These are phyloP conservation scores for Colossoma macropomum DNA, from an alignment of 2,113 vertebrate genomes.

Conservation along the genomic window DNA sequence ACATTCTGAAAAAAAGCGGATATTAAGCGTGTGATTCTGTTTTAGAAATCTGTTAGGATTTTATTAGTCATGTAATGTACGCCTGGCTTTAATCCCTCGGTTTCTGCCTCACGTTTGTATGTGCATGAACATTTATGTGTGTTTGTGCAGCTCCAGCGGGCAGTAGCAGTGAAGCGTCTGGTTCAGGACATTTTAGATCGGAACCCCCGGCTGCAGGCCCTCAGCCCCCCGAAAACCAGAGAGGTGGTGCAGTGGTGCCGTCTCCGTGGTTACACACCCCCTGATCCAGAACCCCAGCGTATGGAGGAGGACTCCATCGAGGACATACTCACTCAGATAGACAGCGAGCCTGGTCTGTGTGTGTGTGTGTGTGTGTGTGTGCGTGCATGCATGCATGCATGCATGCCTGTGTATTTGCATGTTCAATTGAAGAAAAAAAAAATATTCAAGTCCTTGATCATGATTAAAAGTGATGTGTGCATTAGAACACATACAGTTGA, in stretches of 20 bases:
- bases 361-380: neutral
- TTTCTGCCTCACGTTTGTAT: neutral
- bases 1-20: too few relatives aligned
- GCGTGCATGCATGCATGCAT: too few relatives aligned
- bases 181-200: conserved; percentile 91
- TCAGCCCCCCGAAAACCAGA: conserved; percentile 88
- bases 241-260: conserved; percentile 95
- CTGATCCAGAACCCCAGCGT: conserved; percentile 86
- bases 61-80: too few relatives aligned
- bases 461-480: too few relatives aligned
- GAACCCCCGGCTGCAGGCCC: conserved; percentile 85
- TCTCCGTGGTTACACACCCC: conserved; percentile 91
- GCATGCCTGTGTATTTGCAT: too few relatives aligned
- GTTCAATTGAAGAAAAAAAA: too few relatives aligned
- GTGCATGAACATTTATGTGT: neutral
- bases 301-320: conserved; percentile 91
- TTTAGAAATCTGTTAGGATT: too few relatives aligned
- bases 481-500: too few relatives aligned
- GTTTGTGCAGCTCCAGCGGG: conserved; percentile 88
- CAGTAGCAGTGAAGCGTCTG: conserved; percentile 88
- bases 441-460: too few relatives aligned
- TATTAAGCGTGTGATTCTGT: too few relatives aligned
- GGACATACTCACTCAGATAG: conserved; percentile 94
- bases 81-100: neutral
- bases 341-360: conserved; percentile 88